Base-by-base conservation (phyloP, 2,888 invertebrate genomes). In the Dromius quadrimaculatus region DNA sequence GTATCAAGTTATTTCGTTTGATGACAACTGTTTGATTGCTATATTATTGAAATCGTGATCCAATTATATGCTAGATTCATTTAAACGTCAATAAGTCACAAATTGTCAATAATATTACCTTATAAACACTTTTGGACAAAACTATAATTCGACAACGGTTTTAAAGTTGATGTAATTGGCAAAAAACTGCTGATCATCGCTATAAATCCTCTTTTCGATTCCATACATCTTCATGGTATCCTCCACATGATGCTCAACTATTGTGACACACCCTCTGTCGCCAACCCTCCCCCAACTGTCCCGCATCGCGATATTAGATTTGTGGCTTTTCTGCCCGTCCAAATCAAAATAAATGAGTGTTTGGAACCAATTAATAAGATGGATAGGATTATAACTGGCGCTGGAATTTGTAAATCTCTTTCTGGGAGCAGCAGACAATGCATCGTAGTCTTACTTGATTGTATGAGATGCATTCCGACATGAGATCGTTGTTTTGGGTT, bases 281-380 rank as follows among this genome's bases (percentile, higher is more conserved):
- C 22, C 41, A 17, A 38, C 61, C 17, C 57, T 8, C 57, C 13
- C 15, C 15, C 32, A 15, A 32, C 22, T 45, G 22, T 54, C 23
- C 13, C 4, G 13, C 34, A 17, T 50, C 65, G 32, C 50, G 28
- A 23, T 62, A 70, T 70, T 70, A 70, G 70, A 70, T 70, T 70
- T 70, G 70, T 70, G 70, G 70, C 61, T 70, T 70, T 61, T 47
- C 34, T 32, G 62, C 9, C 54, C 47, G 61, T 70, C 70, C 47
- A 36, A 70, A 70, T 70, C 70, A 62, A 70, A 70, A 70, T 62
- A 70, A 70, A 70, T 36, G 70, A 70, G 38, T 62, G 34, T 62
- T 70, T 62, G 22, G 36, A 70, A 50, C 36, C 70, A 70, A 70
- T 70, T 70, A 70, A 70, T 62, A 70, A 70, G 70, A 70, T 70